Evolutionary conservation across 2,888 invertebrate genomes (phyloP).

Genomic region (Ellobium chinense): DNA sequence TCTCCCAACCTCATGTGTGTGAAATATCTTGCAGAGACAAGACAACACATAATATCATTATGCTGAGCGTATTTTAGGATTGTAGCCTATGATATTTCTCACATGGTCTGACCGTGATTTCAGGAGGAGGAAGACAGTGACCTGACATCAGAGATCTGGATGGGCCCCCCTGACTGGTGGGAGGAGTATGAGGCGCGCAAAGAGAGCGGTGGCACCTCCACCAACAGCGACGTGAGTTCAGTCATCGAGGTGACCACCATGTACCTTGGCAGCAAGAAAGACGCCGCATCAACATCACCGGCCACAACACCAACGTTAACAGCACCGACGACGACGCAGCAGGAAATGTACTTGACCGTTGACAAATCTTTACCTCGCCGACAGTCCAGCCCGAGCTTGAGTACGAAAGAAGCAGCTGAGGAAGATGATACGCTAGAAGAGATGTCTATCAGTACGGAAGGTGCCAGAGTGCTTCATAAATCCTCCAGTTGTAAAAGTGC

Average conservation of each 20-base stretch:
- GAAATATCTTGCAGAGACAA: no score
- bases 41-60: no score
- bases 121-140: conserved; percentile 51
- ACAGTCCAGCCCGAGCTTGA: conserved; percentile 71
- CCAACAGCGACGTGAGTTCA: conserved; percentile 53
- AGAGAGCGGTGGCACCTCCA: conserved; percentile 47
- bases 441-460: conserved; percentile 2
- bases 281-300: conserved; percentile 8
- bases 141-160: conserved; percentile 66
- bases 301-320: conserved; percentile 1
- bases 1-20: no score
- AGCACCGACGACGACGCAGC: conserved; percentile 5
- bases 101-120: conserved; percentile 27
- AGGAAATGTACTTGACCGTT: conserved; percentile 58
- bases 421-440: conserved; percentile 54
- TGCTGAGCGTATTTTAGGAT: no score
- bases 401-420: conserved; percentile 54
- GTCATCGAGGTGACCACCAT: conserved; percentile 57
- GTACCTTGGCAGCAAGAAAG: conserved; percentile 49
- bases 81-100: no score
- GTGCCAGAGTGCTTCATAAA: conserved; percentile 55
- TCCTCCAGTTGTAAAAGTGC: conserved; percentile 70
- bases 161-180: conserved; percentile 73
- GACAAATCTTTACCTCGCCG: conserved; percentile 61
- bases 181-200: conserved; percentile 63